A percentile compares a stretch with the other conserved stretches of the same genome.
These are phyloP conservation scores for Electrophaes corylata DNA, from an alignment of 2,888 invertebrate species.

Conservation along the genomic window DNA sequence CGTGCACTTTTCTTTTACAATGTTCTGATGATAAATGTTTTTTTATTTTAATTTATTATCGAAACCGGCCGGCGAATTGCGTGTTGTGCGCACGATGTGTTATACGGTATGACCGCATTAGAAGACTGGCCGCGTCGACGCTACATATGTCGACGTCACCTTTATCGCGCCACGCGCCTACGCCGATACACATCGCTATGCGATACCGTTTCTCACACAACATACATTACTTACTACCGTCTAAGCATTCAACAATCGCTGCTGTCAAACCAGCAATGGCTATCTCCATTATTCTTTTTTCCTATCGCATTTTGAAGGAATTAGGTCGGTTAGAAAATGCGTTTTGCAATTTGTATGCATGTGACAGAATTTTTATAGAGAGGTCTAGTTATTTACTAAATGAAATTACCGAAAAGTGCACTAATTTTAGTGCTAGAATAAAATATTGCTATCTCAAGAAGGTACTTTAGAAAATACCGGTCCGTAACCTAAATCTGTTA, in stretches of 20 bases:
- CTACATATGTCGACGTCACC: conserved; percentile 59
- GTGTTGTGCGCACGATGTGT: conserved; percentile 48
- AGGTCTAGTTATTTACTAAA: no score
- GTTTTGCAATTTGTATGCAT: conserved; percentile 35
- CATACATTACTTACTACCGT: conserved; percentile 26
- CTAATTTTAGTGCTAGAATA: no score
- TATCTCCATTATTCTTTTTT: not conserved
- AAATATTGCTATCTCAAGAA: no score
- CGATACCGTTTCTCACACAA: conserved; percentile 11
- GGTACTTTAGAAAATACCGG: no score
- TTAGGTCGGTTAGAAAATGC: conserved; percentile 27
- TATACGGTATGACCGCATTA: conserved; percentile 52
- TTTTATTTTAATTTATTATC: conserved; percentile 39
- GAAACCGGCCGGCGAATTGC: conserved; percentile 62
- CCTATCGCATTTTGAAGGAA: conserved; percentile 11
- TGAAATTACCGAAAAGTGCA: no score
- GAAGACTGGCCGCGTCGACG: conserved; percentile 47
- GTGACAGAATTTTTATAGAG: no score
- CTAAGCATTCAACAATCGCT: not conserved
- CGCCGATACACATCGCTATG: conserved; percentile 47
- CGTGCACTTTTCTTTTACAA: conserved; percentile 31
- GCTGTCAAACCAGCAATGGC: conserved; percentile 21
- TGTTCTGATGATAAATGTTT: conserved; percentile 4
- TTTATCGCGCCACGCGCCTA: conserved; percentile 68
- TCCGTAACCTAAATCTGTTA: no score